A percentile compares a stretch with the other conserved stretches of the same genome.
Conservation (phyloP, 2,113 vertebrate species). For the Leucosticte australis region DNA sequence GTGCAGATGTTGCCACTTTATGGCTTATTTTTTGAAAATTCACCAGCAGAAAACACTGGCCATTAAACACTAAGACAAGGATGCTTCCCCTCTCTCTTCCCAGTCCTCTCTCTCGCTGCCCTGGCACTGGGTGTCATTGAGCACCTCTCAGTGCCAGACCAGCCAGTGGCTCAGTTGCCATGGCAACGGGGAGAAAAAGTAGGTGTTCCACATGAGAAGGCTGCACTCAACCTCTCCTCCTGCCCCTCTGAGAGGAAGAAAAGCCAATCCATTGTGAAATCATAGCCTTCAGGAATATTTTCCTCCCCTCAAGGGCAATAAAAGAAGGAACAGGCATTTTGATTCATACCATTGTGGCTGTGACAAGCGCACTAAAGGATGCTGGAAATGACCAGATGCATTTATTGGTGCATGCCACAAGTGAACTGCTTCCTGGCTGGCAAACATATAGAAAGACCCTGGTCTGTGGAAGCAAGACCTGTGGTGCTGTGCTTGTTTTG, state of each 20-base stretch:
- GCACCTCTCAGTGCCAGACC: neutral
- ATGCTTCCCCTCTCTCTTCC: neutral
- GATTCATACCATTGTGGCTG: neutral
- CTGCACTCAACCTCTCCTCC: neutral
- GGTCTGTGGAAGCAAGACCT: neutral
- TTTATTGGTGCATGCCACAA: neutral
- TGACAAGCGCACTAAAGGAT: neutral
- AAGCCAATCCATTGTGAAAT: constrained; percentile 10
- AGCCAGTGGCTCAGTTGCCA: neutral
- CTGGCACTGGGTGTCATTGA: neutral
- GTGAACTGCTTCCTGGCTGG: neutral
- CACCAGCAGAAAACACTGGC: neutral
- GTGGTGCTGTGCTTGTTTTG: neutral
- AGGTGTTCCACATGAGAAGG: constrained; percentile 24
- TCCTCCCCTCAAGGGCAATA: neutral
- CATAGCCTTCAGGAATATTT: neutral
- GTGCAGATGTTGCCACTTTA: neutral
- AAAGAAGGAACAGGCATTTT: neutral
- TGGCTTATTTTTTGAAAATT: constrained; percentile 32
- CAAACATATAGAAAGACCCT: neutral
- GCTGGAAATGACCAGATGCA: neutral
- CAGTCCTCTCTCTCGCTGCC: neutral
- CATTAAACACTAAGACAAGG: neutral
- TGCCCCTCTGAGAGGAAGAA: neutral
- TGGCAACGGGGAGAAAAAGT: neutral